These are phyloP conservation scores for Carollia perspicillata DNA, from an alignment of 2,113 vertebrate species.

Conservation along the genomic window DNA sequence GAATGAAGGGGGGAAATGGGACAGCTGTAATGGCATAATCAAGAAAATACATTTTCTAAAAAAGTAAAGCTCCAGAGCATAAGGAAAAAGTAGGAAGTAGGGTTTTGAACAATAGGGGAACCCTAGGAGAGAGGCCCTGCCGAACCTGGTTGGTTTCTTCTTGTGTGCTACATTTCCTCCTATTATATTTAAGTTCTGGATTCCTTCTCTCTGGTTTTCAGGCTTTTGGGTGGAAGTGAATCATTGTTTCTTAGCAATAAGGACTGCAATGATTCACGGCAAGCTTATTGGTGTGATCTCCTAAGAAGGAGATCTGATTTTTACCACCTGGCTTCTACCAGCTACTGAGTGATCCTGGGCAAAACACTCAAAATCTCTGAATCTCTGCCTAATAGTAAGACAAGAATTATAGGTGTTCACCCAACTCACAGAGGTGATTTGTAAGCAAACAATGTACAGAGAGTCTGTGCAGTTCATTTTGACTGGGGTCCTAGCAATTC, in stretches of 20 bases:
- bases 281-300: background rate
- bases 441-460: background rate
- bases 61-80: background rate
- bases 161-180: background rate
- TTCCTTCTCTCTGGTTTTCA: background rate
- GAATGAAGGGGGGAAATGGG: too few relatives aligned
- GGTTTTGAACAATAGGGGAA: background rate
- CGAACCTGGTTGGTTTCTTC: background rate
- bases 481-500: background rate
- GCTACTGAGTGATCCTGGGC: background rate
- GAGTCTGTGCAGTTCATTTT: background rate
- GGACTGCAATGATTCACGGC: background rate
- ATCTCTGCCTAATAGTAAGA: background rate
- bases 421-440: background rate
- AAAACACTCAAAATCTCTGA: background rate
- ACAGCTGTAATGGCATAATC: too few relatives aligned
- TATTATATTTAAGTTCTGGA: background rate
- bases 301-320: background rate
- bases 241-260: constrained; percentile 14
- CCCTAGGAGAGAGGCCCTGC: background rate
- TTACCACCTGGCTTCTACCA: background rate
- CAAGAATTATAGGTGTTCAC: background rate
- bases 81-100: background rate
- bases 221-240: constrained; percentile 26
- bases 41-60: too few relatives aligned